Evolutionary conservation across 2,888 invertebrate genomes (phyloP).

Genomic region (Limenitis camilla): DNA sequence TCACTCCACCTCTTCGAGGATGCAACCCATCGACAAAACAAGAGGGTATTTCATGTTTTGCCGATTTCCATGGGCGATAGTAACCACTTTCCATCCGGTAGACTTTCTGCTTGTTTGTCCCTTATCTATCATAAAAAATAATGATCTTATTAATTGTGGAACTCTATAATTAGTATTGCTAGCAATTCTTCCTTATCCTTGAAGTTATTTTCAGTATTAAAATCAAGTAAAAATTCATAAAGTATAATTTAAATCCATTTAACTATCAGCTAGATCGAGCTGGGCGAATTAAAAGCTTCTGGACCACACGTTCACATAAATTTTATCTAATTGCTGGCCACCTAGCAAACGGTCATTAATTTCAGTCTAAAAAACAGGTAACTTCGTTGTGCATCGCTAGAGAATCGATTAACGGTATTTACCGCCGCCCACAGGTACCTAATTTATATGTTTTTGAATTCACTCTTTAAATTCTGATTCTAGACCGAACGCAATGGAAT

Average conservation of each 20-base stretch:
- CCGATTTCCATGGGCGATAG: too few relatives aligned
- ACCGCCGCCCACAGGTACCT: constrained; percentile 1
- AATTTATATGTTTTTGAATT: background rate
- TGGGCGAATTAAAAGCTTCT: constrained; percentile 17
- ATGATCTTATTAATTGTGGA: too few relatives aligned
- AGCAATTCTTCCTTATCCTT: background rate
- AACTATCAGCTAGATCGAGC: constrained; percentile 15
- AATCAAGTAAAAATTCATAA: background rate
- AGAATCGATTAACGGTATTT: constrained; percentile 18
- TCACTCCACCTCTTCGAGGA: too few relatives aligned
- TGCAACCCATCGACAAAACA: too few relatives aligned
- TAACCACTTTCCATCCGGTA: too few relatives aligned
- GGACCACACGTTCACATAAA: constrained; percentile 16
- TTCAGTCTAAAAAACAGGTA: constrained; percentile 18
- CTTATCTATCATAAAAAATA: too few relatives aligned
- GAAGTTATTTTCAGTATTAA: background rate
- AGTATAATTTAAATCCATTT: constrained; percentile 15
- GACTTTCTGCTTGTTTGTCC: too few relatives aligned
- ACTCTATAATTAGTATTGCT: too few relatives aligned
- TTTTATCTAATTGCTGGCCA: constrained; percentile 20
- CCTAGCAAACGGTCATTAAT: constrained; percentile 19
- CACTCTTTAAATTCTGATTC: background rate
- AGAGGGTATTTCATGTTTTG: too few relatives aligned
- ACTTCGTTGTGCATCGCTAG: constrained; percentile 17
- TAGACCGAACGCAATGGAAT: background rate